Percentiles rank a stretch among this genome's conserved stretches.
Evolutionary conservation across 2,113 vertebrate species (phyloP).

Genomic region (Maccullochella peelii): DNA sequence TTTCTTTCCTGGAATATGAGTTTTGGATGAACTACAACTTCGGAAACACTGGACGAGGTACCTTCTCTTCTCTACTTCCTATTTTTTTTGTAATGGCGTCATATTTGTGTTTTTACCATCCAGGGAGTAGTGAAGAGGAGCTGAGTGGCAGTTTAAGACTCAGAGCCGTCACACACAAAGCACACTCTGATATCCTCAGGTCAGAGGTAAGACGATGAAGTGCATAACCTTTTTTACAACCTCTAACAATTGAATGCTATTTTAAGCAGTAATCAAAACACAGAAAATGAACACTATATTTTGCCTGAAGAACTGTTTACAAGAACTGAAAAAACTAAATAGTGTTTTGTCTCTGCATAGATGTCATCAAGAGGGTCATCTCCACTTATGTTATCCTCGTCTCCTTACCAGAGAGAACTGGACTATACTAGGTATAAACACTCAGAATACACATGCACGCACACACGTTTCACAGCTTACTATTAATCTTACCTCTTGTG

Average conservation of each 20-base stretch:
- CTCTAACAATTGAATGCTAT: neutral
- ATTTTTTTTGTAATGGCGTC: neutral
- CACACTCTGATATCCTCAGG: slow-evolving; percentile 85
- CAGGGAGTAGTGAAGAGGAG: slow-evolving; percentile 90
- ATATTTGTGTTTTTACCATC: slow-evolving; percentile 24
- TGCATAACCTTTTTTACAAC: neutral
- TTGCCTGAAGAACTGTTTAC: neutral
- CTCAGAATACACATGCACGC: neutral
- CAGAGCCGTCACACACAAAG: slow-evolving; percentile 83
- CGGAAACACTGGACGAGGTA: rapidly evolving
- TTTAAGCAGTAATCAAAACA: too few relatives aligned
- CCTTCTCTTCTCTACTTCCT: neutral
- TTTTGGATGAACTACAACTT: neutral
- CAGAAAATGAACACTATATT: neutral
- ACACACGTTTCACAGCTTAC: neutral
- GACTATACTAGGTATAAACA: slow-evolving; percentile 86
- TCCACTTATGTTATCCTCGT: slow-evolving; percentile 78
- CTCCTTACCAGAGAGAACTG: slow-evolving; percentile 85
- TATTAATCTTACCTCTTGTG: neutral
- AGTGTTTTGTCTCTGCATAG: slow-evolving; percentile 70
- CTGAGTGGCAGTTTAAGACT: slow-evolving; percentile 85
- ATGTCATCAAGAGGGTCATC: slow-evolving; percentile 85
- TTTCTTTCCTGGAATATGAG: neutral
- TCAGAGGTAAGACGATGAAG: slow-evolving; percentile 82
- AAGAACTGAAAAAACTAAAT: neutral